A percentile compares a stretch with the other conserved stretches of the same genome.
These are phyloP conservation scores for Gastrophryne carolinensis DNA, from an alignment of 2,797 vertebrate species.

Conservation along the genomic window DNA sequence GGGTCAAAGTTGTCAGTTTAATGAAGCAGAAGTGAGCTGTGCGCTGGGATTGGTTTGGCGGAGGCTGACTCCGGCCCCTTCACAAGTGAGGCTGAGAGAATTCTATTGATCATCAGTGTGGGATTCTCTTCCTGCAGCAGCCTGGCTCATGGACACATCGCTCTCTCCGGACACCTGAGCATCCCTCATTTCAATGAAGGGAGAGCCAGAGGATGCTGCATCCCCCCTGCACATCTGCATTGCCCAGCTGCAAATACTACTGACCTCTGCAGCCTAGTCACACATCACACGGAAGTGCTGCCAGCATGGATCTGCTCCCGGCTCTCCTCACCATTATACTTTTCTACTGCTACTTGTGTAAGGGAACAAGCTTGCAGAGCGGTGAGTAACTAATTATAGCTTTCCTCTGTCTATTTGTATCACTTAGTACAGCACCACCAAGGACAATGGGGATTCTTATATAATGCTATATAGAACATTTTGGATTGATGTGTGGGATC, in stretches of 20 bases:
- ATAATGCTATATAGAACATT: no score
- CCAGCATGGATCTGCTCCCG: constrained; percentile 58
- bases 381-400: no score
- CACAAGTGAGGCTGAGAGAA: constrained; percentile 28
- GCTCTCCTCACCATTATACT: constrained; percentile 70
- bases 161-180: background rate
- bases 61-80: constrained; percentile 18
- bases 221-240: background rate
- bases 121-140: constrained; percentile 4
- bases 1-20: constrained; percentile 33
- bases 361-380: constrained; percentile 61
- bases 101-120: constrained; percentile 39
- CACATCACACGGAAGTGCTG: background rate
- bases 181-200: constrained; percentile 12
- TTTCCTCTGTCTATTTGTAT: no score
- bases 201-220: constrained; percentile 1
- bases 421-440: no score
- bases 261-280: background rate
- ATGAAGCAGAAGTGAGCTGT: constrained; percentile 20
- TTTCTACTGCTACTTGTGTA: constrained; percentile 65
- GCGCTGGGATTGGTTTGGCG: constrained; percentile 40
- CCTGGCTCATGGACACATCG: background rate
- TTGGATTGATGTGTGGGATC: no score
- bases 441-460: no score
- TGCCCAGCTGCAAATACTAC: background rate